Percentiles rank a stretch among this genome's conserved stretches.
phyloP scores from a whole-genome alignment of 2,888 invertebrate species.

The Aphelenchoides bicaudatus region DNA sequence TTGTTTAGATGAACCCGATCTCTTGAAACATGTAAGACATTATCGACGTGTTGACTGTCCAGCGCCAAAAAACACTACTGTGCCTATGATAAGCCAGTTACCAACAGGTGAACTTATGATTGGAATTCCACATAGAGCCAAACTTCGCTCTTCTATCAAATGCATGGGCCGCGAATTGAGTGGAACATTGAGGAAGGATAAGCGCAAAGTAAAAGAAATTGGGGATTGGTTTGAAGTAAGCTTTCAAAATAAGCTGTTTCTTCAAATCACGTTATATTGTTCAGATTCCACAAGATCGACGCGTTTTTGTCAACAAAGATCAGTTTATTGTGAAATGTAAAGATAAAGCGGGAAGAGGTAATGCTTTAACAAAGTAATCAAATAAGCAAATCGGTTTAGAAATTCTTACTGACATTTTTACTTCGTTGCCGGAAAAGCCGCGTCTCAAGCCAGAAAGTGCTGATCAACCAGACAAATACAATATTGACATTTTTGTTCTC shows the following conservation, averaged over 20 bases:
- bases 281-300: conserved; percentile 28
- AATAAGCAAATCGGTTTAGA: not conserved
- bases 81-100: conserved; percentile 27
- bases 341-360: conserved; percentile 14
- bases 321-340: conserved; percentile 32
- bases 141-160: not conserved
- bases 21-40: conserved; percentile 21
- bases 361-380: not conserved
- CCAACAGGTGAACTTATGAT: conserved; percentile 30
- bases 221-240: conserved; percentile 28
- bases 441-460: conserved; percentile 5
- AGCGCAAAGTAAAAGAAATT: conserved; percentile 20
- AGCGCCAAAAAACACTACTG: conserved; percentile 10
- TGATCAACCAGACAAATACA: conserved; percentile 19
- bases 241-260: not conserved
- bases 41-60: conserved; percentile 26
- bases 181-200: conserved; percentile 21
- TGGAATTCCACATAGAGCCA: conserved; percentile 25
- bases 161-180: conserved; percentile 22
- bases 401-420: conserved; percentile 3
- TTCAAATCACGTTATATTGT: not conserved
- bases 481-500: conserved; percentile 30
- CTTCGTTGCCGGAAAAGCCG: conserved; percentile 14
- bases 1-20: conserved; percentile 28
- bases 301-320: conserved; percentile 27